Evolutionary conservation across 2,888 invertebrate species (phyloP).

Genomic region (Dynastes hyllus): DNA sequence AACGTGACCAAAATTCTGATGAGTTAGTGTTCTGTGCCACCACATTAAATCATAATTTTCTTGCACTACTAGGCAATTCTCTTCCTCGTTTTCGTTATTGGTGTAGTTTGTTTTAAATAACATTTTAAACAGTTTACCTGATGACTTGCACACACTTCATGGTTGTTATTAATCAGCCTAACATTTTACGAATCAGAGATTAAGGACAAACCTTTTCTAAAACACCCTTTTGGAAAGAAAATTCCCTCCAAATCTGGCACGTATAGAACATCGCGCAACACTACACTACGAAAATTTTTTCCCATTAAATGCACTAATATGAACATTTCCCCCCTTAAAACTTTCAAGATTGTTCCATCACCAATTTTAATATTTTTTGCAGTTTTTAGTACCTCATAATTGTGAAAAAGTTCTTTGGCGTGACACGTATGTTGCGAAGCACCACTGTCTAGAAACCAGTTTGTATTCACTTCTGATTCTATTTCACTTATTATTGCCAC

Average conservation of each 20-base stretch:
- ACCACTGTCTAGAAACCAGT: constrained; percentile 35
- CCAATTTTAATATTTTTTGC: constrained; percentile 52
- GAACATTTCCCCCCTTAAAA: constrained; percentile 33
- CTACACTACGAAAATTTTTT: constrained; percentile 45
- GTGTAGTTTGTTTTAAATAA: constrained; percentile 33
- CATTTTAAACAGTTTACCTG: constrained; percentile 41
- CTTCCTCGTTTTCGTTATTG: neutral
- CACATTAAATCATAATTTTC: constrained; percentile 32
- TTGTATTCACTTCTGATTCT: constrained; percentile 27
- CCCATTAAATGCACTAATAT: constrained; percentile 49
- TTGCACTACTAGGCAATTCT: constrained; percentile 21
- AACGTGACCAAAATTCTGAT: constrained; percentile 37
- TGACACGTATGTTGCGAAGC: constrained; percentile 17
- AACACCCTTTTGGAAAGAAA: constrained; percentile 57
- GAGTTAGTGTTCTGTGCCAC: constrained; percentile 41
- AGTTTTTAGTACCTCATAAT: constrained; percentile 8
- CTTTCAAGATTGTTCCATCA: constrained; percentile 44
- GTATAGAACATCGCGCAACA: constrained; percentile 54
- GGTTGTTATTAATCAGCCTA: constrained; percentile 48
- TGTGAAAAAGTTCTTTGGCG: constrained; percentile 19
- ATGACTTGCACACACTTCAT: constrained; percentile 23
- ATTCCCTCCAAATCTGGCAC: constrained; percentile 56
- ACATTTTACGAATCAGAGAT: constrained; percentile 52
- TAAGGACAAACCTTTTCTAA: constrained; percentile 56
- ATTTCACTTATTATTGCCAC: constrained; percentile 17